Base-by-base conservation (phyloP, 2,888 invertebrate genomes). In the Rotaria magnacalcarata region DNA sequence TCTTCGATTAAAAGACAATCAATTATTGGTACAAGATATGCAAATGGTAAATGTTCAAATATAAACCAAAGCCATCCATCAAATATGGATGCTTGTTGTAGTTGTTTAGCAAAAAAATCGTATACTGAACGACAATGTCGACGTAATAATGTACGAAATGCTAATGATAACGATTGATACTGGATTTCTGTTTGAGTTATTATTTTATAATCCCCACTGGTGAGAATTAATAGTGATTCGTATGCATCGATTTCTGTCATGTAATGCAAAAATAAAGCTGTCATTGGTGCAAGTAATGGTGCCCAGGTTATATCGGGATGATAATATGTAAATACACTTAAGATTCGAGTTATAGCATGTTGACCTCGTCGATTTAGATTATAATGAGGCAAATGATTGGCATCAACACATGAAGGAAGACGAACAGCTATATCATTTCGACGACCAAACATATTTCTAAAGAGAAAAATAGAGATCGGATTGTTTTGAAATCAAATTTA, bases 1-100 rank as follows among this genome's bases (percentile, higher is more conserved):
- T 85, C 87, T 67, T 87, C 87, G n/a, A 87, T 50, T 50, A 87
- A 52, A 85, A 85, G 84, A 34, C 84, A 87, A 84, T 87, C 87
- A 80, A 87, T 52, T 19, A 87, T 87, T 60, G 80, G 84, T 52
- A 85, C 56, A 7, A 85, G 58, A 52, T 84, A 84, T 50, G 84
- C 19, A 58, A 87, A 87, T n/a, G 85, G 87, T 58, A 87, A 56
- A 24, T 60, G 24, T 52, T 85, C 85, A 56, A 85, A 87, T 34
- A 87, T 34, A 84, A 85, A n/a, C 84, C 60, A 85, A 54, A 84
- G 84, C 87, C 87, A 87, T 14, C 85, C 24, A 54, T 85, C 85
- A 24, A 87, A 56, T 21, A 80, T n/a, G 47, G 52, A 67, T 10
- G 41, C 21, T 10, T 86, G 50, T 3, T 85, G 75, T 19, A 43